Evolutionary conservation across 2,888 invertebrate genomes (phyloP), one percentile per base, ranked within the genome.

Genomic region (Tillus elongatus): DNA sequence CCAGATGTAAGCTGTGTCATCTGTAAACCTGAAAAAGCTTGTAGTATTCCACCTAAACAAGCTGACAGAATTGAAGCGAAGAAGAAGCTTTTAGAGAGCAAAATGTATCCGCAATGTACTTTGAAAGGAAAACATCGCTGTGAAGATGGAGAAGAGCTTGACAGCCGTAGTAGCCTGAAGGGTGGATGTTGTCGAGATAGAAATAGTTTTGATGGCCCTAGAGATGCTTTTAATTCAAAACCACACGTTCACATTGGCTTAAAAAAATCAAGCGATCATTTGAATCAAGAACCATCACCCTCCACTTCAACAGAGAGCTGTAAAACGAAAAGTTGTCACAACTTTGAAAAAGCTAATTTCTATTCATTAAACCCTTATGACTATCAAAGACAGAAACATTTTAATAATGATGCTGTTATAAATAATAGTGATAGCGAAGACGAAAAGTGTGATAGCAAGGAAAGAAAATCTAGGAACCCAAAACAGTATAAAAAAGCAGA

Each of bases 71-170:
- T 54, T 30, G 39, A 51, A 47, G 50, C 52, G 4, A 40, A 38
- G 8, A 37, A 36, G 30, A 55, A 54, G 36, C 44, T 78, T 29
- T 64, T 83, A 9, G 82, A 83, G 53, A 83, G 84, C 51, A 67
- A 83, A 45, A 77, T 83, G 74, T 74, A 77, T 47, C 77, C 77
- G 1, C 69, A 73, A 0, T 85, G 84, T 63, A 79, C 77, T 47
- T 74, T 79, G 47, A 82, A 74, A 40, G 85, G 83, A 0, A 84
- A 83, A 58, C 85, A 85, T 58, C 79, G 79, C 46, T 86, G 85
- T 62, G 77, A 72, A 37, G 82, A 82, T 54, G 77, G 80, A 49
- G 80, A 81, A 19, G 83, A 83, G 50, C 6, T 8, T 6, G n/a
- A 19, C 24, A 19, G 24, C n/a, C 6, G 24, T 8, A n/a, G n/a